A percentile compares a stretch with the other conserved stretches of the same genome.
phyloP scores from a whole-genome alignment of 2,797 vertebrate species.

The Graptemys geographica region DNA sequence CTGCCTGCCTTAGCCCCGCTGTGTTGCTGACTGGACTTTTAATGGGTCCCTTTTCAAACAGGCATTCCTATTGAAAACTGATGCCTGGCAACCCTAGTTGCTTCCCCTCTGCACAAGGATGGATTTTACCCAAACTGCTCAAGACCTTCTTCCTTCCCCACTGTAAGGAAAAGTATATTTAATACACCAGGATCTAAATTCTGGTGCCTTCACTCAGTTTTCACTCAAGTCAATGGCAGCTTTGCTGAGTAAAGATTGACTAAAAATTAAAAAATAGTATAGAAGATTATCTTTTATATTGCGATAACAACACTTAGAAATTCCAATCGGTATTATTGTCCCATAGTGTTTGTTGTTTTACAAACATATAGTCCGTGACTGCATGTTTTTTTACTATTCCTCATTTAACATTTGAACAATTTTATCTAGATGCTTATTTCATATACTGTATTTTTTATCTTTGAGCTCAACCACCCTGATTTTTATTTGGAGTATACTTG shows the following conservation, averaged over 20 bases:
- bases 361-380: not conserved
- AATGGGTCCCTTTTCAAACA: not conserved
- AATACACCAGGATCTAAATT: not conserved
- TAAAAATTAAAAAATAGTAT: not conserved
- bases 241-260: not conserved
- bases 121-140: not conserved
- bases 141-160: not conserved
- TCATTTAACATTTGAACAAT: not conserved
- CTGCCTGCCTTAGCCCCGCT: too few species aligned
- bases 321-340: not conserved
- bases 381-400: not conserved
- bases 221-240: not conserved
- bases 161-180: not conserved
- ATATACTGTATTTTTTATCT: not conserved
- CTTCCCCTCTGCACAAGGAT: not conserved
- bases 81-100: too few species aligned
- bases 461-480: not conserved
- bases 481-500: not conserved
- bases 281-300: not conserved
- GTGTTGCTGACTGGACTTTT: too few species aligned
- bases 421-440: not conserved
- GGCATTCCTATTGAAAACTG: too few species aligned
- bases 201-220: not conserved
- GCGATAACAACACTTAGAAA: not conserved
- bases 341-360: not conserved